phyloP scores from a whole-genome alignment of 2,113 vertebrate species.

The Hucho hucho region DNA sequence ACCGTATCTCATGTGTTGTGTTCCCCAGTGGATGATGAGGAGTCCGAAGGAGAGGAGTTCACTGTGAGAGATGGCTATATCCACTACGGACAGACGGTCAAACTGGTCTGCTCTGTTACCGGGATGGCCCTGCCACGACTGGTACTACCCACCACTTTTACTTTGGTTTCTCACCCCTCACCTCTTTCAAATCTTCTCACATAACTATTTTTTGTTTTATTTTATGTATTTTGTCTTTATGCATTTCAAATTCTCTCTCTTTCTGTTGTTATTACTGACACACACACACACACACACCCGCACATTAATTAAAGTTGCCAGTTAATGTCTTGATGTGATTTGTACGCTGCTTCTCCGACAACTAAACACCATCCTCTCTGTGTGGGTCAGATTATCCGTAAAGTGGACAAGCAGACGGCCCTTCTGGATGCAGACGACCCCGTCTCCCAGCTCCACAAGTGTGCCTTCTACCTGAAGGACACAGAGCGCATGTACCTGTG shows the following conservation, averaged over 20 bases:
- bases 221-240: no score
- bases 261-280: no score
- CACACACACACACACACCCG: no score
- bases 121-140: conserved; percentile 98
- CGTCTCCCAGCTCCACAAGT: conserved; percentile 98
- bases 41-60: conserved; percentile 99
- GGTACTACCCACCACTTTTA: conserved; percentile 64
- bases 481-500: conserved; percentile 99
- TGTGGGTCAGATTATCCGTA: conserved; percentile 84
- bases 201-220: no score
- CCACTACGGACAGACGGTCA: conserved; percentile 98
- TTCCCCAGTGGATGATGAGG: conserved; percentile 94
- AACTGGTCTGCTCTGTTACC: conserved; percentile 97
- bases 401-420: conserved; percentile 98
- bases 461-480: conserved; percentile 99
- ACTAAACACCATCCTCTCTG: background rate
- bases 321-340: no score
- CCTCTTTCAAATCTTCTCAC: no score
- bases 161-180: no score
- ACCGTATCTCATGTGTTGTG: conserved; percentile 16
- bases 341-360: background rate
- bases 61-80: conserved; percentile 98
- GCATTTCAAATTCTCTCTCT: no score
- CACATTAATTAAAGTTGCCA: no score
- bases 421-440: conserved; percentile 97